phyloP scores from a whole-genome alignment of 2,797 vertebrate genomes.

The Enteromius unitaeniatus region DNA sequence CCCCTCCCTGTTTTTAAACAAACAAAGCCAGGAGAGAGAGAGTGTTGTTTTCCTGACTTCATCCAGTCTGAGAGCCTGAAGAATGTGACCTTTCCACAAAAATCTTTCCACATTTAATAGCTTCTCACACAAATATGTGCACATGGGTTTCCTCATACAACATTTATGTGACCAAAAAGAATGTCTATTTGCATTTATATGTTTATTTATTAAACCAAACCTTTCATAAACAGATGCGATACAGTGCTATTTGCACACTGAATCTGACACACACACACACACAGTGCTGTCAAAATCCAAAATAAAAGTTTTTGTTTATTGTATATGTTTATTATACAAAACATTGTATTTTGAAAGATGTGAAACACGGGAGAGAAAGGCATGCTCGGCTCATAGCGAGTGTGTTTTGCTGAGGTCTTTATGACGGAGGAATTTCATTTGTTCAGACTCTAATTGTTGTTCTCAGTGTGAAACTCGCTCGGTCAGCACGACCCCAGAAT shows the following conservation, averaged over 20 bases:
- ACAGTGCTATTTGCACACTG: not conserved
- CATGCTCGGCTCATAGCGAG: too few species aligned
- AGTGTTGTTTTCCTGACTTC: slow-evolving; percentile 1
- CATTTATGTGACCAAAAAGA: not conserved
- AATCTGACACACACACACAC: too few species aligned
- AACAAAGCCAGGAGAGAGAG: not conserved
- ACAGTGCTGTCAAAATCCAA: too few species aligned
- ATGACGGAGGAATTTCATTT: not conserved
- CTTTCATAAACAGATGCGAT: not conserved
- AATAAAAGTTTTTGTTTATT: too few species aligned
- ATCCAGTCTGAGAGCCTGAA: not conserved
- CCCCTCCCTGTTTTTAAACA: slow-evolving; percentile 5
- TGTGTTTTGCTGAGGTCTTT: not conserved
- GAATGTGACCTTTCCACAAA: not conserved
- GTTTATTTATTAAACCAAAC: not conserved
- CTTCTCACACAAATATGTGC: not conserved
- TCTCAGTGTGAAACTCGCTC: not conserved
- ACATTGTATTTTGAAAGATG: too few species aligned
- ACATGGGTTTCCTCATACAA: not conserved
- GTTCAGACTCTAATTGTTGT: not conserved
- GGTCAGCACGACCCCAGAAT: not conserved
- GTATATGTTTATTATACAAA: too few species aligned
- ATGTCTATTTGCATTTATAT: not conserved
- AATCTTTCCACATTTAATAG: not conserved
- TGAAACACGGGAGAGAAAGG: too few species aligned